A percentile compares a stretch with the other conserved stretches of the same genome.
These are phyloP conservation scores for Hapalemur alaotrensis DNA, from an alignment of 2,797 vertebrate species.

Conservation along the genomic window DNA sequence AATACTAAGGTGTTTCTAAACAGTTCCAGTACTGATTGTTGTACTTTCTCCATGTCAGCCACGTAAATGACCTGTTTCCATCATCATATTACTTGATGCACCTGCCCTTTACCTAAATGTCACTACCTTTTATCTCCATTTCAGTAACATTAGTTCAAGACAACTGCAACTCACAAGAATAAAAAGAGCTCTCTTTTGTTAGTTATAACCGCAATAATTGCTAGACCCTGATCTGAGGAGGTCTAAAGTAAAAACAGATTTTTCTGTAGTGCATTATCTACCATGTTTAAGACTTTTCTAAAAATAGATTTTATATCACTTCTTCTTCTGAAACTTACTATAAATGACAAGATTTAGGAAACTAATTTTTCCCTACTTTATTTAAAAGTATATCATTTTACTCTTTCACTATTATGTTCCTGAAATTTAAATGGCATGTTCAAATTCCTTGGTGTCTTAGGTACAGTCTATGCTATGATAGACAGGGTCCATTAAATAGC, in stretches of 20 bases:
- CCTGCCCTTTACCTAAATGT: background rate
- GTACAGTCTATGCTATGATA: background rate
- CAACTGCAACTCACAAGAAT: background rate
- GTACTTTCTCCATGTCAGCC: background rate
- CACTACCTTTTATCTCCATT: background rate
- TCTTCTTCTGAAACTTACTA: background rate
- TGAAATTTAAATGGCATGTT: conserved; percentile 3
- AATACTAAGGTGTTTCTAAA: background rate
- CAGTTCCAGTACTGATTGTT: background rate
- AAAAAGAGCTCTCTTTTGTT: background rate
- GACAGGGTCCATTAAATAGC: background rate
- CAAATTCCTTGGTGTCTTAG: background rate
- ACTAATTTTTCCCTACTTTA: background rate
- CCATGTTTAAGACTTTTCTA: background rate
- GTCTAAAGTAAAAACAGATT: background rate
- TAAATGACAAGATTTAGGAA: background rate
- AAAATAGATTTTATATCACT: background rate
- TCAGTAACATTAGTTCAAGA: background rate
- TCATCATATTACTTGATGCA: background rate
- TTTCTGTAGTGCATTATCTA: background rate
- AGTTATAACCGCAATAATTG: background rate
- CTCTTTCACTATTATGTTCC: background rate
- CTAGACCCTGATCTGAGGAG: background rate
- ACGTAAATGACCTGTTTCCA: background rate
- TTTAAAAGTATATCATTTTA: background rate